These are phyloP conservation scores for Hemibagrus wyckioides DNA, from an alignment of 2,113 vertebrate genomes.

Conservation along the genomic window DNA sequence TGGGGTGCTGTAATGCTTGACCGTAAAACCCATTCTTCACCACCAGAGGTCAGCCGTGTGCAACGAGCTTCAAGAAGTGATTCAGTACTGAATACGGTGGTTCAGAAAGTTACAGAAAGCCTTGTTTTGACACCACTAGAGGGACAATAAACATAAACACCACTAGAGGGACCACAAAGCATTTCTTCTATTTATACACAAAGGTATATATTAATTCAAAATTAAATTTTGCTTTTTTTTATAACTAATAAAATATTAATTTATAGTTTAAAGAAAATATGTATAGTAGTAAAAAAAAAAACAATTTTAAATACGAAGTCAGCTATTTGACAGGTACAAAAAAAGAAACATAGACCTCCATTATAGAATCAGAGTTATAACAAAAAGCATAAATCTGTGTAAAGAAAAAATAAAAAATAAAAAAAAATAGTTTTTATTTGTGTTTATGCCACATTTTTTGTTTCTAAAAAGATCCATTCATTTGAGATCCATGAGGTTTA, in stretches of 20 bases:
- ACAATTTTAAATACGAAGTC: too few relatives aligned
- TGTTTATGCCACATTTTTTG: too few relatives aligned
- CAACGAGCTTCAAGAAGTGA: background rate
- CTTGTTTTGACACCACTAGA: background rate
- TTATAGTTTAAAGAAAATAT: too few relatives aligned
- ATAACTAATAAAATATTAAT: too few relatives aligned
- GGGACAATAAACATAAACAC: background rate
- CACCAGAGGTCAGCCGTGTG: slow-evolving; percentile 3
- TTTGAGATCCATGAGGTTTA: background rate
- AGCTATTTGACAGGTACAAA: background rate
- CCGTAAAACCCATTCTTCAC: background rate
- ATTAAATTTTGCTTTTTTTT: background rate
- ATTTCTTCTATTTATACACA: background rate
- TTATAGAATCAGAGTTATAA: too few relatives aligned
- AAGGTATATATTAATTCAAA: background rate
- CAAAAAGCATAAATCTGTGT: too few relatives aligned
- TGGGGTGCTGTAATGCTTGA: background rate
- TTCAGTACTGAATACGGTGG: background rate
- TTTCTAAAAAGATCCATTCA: too few relatives aligned
- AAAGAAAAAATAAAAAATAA: too few relatives aligned
- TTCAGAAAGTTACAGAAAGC: background rate
- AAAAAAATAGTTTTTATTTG: too few relatives aligned
- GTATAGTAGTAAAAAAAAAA: too few relatives aligned
- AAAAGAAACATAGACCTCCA: background rate
- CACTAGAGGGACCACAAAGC: too few relatives aligned